Percentiles rank a stretch among this genome's conserved stretches.
These are phyloP conservation scores for Lophochroa leadbeateri DNA, from an alignment of 2,113 vertebrate genomes.

Conservation along the genomic window DNA sequence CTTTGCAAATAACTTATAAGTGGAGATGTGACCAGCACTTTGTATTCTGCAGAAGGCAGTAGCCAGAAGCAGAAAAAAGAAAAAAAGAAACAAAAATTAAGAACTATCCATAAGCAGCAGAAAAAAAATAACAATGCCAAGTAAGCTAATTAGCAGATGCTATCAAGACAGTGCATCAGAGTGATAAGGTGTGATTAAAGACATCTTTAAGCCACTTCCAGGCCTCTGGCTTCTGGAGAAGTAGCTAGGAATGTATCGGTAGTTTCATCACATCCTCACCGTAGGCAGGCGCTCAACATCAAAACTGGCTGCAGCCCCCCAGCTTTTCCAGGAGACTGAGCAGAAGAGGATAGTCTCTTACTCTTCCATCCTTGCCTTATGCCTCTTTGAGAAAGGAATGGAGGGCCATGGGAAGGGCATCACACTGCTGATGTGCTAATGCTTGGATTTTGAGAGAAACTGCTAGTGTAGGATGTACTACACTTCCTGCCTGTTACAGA, in stretches of 20 bases:
- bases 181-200: slow-evolving; percentile 7
- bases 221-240: not conserved
- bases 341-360: not conserved
- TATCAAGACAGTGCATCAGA: not conserved
- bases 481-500: not conserved
- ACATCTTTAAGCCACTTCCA: not conserved
- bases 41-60: not conserved
- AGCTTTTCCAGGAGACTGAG: not conserved
- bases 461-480: not conserved
- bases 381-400: not conserved
- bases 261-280: not conserved
- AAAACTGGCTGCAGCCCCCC: not conserved
- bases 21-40: not conserved
- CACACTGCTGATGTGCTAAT: accelerated
- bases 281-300: not conserved
- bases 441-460: not conserved
- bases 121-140: not conserved
- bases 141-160: slow-evolving; percentile 11
- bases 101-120: not conserved
- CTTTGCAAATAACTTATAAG: not conserved
- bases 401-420: accelerated
- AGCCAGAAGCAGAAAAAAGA: not conserved
- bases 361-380: not conserved
- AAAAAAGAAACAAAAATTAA: not conserved
- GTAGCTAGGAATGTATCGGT: not conserved